Base-by-base conservation (phyloP, 2,888 invertebrate genomes). In the Philopedon plagiatum region DNA sequence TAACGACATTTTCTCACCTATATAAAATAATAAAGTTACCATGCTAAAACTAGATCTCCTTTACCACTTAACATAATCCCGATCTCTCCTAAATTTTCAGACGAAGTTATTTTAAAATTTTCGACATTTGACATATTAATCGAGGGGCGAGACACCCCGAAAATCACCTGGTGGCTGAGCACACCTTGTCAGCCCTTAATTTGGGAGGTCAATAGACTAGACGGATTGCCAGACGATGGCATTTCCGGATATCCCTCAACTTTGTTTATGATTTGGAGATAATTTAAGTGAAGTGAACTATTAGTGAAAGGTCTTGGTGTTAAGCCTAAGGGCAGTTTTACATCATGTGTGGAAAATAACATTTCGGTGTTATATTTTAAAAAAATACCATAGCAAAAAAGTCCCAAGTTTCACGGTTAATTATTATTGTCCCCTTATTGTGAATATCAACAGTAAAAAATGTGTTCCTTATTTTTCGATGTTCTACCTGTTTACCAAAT, bases 141-240 rank as follows among this genome's bases (percentile, higher is more conserved):
- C 29, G 51, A 26, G 51, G 29, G 51, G 26, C 9, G 51, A 29
- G 15, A 23, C 49, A 49, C 5, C 56, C 34, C 56, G 8, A 56
- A 57, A 57, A 21, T 58, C 58, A 58, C 39, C 58, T 39, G 58
- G 39, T n/a, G 13, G 58, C 26, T 15, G n/a, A 18, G 41, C 44
- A 61, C 44, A 61, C 44, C 44, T 60, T 60, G 60, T 29, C 13
- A 7, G n/a, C n/a, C 44, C 46, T 19, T 46, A 46, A 61, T 46
- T 61, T 44, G 5, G 15, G 32, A 46, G 61, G 61, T 61, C 32
- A 61, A 61, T 32, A 61, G 26, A 61, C 61, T 61, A 61, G 61
- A 61, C 61, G 32, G 26, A 61, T 61, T 61, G 61, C 61, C 61
- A 61, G 61, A 61, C 61, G 61, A 29, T 46, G 61, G 61, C 11